Evolutionary conservation across 1,140 invertebrate genomes (phyloP).

Genomic region (Phymorhynchus buccinoides): DNA sequence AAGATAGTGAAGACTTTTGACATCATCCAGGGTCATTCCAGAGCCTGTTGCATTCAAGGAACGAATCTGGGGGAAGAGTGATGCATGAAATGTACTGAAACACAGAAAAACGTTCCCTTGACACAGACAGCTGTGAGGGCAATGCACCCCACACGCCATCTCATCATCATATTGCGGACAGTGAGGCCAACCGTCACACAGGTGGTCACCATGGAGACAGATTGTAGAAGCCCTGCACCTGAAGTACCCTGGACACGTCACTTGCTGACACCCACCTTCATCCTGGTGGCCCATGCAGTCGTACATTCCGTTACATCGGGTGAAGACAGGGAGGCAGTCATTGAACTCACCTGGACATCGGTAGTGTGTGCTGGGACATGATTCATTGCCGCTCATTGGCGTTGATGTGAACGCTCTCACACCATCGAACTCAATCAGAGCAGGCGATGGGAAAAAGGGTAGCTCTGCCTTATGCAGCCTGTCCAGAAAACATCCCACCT

Average conservation of each 20-base stretch:
- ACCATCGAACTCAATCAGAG: too few relatives aligned
- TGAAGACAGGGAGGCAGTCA: background rate
- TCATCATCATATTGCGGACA: slow-evolving; percentile 2
- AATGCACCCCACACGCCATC: background rate
- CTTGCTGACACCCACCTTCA: background rate
- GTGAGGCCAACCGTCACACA: background rate
- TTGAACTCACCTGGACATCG: too few relatives aligned
- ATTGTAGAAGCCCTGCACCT: background rate
- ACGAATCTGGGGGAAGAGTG: background rate
- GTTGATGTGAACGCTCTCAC: too few relatives aligned
- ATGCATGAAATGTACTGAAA: background rate
- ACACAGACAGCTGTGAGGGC: background rate
- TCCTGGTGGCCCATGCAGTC: background rate
- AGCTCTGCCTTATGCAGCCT: too few relatives aligned
- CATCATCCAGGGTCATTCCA: background rate
- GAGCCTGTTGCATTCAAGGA: background rate
- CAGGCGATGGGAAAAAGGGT: too few relatives aligned
- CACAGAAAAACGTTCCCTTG: background rate
- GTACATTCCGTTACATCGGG: background rate
- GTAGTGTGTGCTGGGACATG: too few relatives aligned
- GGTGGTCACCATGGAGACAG: background rate
- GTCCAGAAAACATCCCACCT: background rate
- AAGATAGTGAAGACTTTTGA: background rate
- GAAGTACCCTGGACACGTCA: background rate
- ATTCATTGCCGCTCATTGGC: too few relatives aligned